Evolutionary conservation across 2,113 vertebrate species (phyloP), one percentile per base, ranked within the genome.

Genomic region (Prinia subflava): DNA sequence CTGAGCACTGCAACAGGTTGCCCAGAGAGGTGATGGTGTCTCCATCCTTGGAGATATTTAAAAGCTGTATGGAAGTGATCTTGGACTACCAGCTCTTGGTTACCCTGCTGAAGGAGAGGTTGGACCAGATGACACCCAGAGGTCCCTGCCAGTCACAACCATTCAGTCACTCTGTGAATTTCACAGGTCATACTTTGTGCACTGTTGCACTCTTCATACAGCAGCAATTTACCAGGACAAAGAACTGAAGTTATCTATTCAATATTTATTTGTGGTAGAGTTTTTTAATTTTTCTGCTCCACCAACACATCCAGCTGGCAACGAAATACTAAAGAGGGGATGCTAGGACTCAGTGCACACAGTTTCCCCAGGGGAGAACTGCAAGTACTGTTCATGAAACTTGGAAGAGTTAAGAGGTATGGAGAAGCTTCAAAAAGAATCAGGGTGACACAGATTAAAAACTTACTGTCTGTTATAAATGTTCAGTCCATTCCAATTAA

Each of bases 1-100:
- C 16, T 0, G 0, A 50, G 20, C 25, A 13, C 35, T n/a, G 13
- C 24, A 37, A 70, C 42, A 44, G 24, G 30, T 7, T 44, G 15
- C 31, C 24, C 31, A 59, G 13, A 4, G 22, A 68, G 19, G 3
- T 25, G 6, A 24, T 7, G 0, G 15, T 18, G 2, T 60, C 10
- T 75, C 28, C 7, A 4, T 39, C 21, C 13, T n/a, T 68, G 41
- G 59, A 65, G 31, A 52, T 25, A 30, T 0, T 39, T 8, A 35
- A 9, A 69, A 81, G 15, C 53, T 4, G 1, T 4, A 3, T 57
- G 33, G 24, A 10, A 8, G 5, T 53, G 39, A 14, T 62, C 16
- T 24, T 55, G 39, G 7, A 10, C 22, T 46, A 1, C 11, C 1
- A 15, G 30, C 15, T 56, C 2, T 62, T 52, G 27, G 30, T 65